Evolutionary conservation across 2,113 vertebrate species (phyloP).

Genomic region (Vicugna pacos): DNA sequence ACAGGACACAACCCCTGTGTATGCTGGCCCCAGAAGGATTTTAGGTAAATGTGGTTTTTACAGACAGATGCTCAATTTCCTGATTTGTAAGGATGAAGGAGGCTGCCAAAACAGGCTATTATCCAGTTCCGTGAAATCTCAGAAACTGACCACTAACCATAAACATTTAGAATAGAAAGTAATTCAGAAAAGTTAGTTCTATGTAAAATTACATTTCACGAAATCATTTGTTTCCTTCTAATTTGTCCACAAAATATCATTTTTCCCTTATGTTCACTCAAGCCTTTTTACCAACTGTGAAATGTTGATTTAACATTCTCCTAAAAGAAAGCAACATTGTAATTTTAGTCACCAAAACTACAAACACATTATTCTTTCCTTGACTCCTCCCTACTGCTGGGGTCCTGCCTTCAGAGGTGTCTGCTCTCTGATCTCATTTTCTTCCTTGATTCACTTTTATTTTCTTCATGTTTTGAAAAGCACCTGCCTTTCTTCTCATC

Average conservation of each 20-base stretch:
- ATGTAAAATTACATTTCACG: slow-evolving; percentile 6
- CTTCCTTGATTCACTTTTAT: slow-evolving; percentile 38
- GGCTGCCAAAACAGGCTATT: background rate
- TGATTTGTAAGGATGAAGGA: background rate
- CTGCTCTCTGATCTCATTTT: background rate
- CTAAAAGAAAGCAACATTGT: slow-evolving; percentile 16
- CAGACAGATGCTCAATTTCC: background rate
- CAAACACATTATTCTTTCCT: background rate
- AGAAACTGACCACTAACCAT: background rate
- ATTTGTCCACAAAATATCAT: background rate
- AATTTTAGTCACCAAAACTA: slow-evolving; percentile 25
- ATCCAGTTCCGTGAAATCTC: slow-evolving; percentile 7
- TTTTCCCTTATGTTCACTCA: background rate
- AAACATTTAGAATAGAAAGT: background rate
- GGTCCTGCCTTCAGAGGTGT: background rate
- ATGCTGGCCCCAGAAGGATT: background rate
- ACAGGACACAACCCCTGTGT: background rate
- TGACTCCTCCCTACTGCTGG: background rate
- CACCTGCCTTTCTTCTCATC: slow-evolving; percentile 25
- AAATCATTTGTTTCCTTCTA: slow-evolving; percentile 24
- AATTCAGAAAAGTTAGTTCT: slow-evolving; percentile 33
- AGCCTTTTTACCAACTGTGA: slow-evolving; percentile 7
- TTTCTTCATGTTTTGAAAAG: slow-evolving; percentile 31
- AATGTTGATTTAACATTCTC: background rate
- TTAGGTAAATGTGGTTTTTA: background rate